These are phyloP conservation scores for Labrus mixtus DNA, from an alignment of 2,113 vertebrate genomes.

Conservation along the genomic window DNA sequence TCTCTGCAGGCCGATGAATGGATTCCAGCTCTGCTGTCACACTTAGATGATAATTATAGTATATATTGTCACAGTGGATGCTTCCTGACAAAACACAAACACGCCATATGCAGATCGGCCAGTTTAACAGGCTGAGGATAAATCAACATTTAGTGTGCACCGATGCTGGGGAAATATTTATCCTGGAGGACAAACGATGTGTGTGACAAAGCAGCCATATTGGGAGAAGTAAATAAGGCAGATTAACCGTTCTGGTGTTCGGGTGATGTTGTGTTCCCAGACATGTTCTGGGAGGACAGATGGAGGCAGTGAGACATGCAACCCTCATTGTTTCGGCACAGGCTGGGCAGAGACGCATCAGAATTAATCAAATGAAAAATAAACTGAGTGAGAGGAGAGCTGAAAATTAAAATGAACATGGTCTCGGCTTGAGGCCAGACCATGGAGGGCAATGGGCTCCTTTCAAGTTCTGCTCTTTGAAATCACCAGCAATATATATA, in stretches of 20 bases:
- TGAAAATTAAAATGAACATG: slow-evolving; percentile 38
- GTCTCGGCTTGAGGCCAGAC: background rate
- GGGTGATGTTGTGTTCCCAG: slow-evolving; percentile 73
- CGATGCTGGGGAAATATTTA: slow-evolving; percentile 77
- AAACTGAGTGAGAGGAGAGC: slow-evolving; percentile 52
- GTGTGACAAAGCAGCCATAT: slow-evolving; percentile 78
- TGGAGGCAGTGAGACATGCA: slow-evolving; percentile 80
- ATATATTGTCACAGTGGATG: slow-evolving; percentile 73
- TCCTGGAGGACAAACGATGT: slow-evolving; percentile 75
- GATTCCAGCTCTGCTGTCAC: slow-evolving; percentile 61
- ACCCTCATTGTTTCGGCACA: slow-evolving; percentile 71
- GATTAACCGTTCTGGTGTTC: slow-evolving; percentile 77
- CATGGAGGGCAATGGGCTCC: background rate
- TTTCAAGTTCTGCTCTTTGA: slow-evolving; percentile 10
- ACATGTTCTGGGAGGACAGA: slow-evolving; percentile 77
- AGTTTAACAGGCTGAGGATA: slow-evolving; percentile 77
- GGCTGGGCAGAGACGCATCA: slow-evolving; percentile 58
- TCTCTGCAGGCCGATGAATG: slow-evolving; percentile 52
- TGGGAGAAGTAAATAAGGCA: slow-evolving; percentile 81
- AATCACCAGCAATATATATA: background rate
- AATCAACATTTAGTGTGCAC: slow-evolving; percentile 78
- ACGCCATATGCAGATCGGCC: slow-evolving; percentile 76
- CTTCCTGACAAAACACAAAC: slow-evolving; percentile 74
- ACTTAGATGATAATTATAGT: slow-evolving; percentile 72
- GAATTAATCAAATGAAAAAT: slow-evolving; percentile 73